A percentile compares a stretch with the other conserved stretches of the same genome.
Conservation (phyloP, 2,888 invertebrate species). For the Synanthedon andrenaeformis region DNA sequence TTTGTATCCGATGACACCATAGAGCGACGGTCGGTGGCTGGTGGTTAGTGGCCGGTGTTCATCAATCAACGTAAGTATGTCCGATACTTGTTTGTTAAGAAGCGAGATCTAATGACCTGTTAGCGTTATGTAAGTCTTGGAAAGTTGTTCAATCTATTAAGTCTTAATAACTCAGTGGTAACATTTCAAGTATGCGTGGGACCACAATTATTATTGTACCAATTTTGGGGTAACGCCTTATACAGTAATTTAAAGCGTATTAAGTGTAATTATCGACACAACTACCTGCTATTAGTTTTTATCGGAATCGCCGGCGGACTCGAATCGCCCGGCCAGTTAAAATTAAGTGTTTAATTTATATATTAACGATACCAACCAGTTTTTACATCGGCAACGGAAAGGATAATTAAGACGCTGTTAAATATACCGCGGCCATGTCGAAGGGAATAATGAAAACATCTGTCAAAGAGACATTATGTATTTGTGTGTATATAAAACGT, state of each 20-base stretch:
- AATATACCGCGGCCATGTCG: not conserved
- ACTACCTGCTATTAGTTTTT: slow-evolving; percentile 30
- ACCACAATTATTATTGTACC: slow-evolving; percentile 9
- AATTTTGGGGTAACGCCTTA: slow-evolving; percentile 13
- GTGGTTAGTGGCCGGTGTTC: slow-evolving; percentile 6
- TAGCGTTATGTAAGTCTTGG: not conserved
- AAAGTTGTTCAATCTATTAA: not conserved
- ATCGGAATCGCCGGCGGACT: slow-evolving; percentile 23
- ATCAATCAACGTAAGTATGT: slow-evolving; percentile 11
- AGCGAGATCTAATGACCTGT: not conserved
- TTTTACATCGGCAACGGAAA: slow-evolving; percentile 15
- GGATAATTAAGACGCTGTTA: not conserved
- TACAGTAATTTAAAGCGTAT: slow-evolving; percentile 27
- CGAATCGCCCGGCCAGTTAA: slow-evolving; percentile 25
- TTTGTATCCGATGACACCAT: slow-evolving; percentile 7
- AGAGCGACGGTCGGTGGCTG: too few relatives aligned
- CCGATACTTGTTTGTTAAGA: slow-evolving; percentile 3
- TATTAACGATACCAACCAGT: slow-evolving; percentile 29
- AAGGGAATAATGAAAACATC: not conserved
- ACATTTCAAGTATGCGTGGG: slow-evolving; percentile 3
- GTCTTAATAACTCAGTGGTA: not conserved
- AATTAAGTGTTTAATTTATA: slow-evolving; percentile 46
- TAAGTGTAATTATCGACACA: slow-evolving; percentile 31
- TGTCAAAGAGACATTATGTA: not conserved
- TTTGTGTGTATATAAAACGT: not conserved